phyloP scores from a whole-genome alignment of 2,113 vertebrate genomes.

The Symphodus melops region DNA sequence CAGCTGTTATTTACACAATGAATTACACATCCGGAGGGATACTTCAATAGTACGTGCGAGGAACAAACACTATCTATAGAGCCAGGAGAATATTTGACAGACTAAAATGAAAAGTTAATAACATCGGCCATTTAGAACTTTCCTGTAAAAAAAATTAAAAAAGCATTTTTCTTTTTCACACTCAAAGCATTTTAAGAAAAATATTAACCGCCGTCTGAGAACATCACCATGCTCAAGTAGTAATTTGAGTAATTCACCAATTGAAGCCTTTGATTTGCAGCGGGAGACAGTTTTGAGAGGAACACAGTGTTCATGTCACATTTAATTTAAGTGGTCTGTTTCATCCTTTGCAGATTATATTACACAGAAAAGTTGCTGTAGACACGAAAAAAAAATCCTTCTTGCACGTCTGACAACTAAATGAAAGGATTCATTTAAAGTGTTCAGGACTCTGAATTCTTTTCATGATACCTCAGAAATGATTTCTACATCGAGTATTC shows the following conservation, averaged over 20 bases:
- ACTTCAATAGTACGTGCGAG: slow-evolving; percentile 3
- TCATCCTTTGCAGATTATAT: background rate
- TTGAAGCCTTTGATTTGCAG: background rate
- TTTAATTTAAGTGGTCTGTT: background rate
- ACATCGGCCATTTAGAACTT: too few relatives aligned
- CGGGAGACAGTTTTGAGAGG: background rate
- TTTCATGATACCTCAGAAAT: background rate
- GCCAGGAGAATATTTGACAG: too few relatives aligned
- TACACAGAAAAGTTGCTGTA: background rate
- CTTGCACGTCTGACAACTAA: background rate
- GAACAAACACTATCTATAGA: too few relatives aligned
- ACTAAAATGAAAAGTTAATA: too few relatives aligned
- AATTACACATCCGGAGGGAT: background rate
- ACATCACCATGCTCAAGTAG: background rate
- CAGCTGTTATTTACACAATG: slow-evolving; percentile 43
- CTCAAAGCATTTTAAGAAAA: background rate
- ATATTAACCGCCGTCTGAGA: background rate
- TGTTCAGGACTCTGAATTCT: background rate
- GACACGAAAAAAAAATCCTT: background rate
- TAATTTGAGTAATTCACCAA: background rate
- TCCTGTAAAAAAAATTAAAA: background rate
- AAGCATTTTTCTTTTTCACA: background rate
- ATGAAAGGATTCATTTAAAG: background rate
- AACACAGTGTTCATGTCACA: background rate
- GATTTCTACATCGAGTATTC: background rate